phyloP scores from a whole-genome alignment of 1,140 invertebrate species.

The Cotesia glomerata region DNA sequence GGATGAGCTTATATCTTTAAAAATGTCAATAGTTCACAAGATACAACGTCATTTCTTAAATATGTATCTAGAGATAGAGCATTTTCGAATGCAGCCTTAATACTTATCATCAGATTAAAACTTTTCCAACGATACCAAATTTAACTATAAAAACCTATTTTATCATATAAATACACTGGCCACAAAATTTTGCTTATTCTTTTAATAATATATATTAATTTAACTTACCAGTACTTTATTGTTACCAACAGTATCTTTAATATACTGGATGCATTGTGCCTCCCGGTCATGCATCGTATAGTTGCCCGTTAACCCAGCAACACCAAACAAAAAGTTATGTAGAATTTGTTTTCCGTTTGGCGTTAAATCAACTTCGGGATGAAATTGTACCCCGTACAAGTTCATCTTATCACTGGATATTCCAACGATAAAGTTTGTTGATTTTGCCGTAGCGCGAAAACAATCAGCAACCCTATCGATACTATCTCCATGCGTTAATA shows the following conservation, averaged over 20 bases:
- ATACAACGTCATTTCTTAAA: no score
- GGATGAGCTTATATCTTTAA: no score
- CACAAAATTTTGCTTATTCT: no score
- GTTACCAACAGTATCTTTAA: constrained; percentile 85
- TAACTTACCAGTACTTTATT: constrained; percentile 90
- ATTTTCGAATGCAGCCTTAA: no score
- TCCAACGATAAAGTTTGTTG: constrained; percentile 83
- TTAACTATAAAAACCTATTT: no score
- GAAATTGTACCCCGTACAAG: constrained; percentile 98
- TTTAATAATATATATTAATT: no score
- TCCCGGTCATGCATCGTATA: constrained; percentile 91
- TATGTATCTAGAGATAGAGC: no score
- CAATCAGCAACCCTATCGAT: constrained; percentile 88
- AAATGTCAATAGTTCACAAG: no score
- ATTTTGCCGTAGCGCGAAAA: constrained; percentile 84
- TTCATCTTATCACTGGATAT: constrained; percentile 91
- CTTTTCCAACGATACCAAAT: no score
- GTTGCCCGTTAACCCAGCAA: constrained; percentile 83
- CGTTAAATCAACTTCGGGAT: constrained; percentile 96
- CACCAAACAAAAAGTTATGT: constrained; percentile 93
- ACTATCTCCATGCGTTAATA: constrained; percentile 97
- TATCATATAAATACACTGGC: no score
- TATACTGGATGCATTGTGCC: constrained; percentile 92
- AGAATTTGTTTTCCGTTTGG: constrained; percentile 90
- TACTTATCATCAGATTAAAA: no score